A percentile compares a stretch with the other conserved stretches of the same genome.
Conservation (phyloP, 2,113 vertebrate genomes). For the Sturnus vulgaris region DNA sequence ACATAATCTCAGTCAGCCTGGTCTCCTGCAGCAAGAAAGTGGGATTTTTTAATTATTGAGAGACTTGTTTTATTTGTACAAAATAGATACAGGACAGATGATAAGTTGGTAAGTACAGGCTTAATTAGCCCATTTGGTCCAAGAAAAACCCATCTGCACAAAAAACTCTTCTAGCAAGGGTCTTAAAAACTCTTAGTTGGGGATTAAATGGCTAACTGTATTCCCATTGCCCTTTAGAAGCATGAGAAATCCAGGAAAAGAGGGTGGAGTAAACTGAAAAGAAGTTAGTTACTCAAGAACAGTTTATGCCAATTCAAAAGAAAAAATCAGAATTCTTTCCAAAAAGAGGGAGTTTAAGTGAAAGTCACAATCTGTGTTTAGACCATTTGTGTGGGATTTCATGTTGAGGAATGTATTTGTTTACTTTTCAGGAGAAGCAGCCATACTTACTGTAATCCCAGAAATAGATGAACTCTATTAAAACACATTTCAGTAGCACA, state of each 20-base stretch:
- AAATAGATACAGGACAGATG: not conserved
- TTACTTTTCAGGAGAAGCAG: not conserved
- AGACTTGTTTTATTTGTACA: not conserved
- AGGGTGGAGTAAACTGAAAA: constrained; percentile 47
- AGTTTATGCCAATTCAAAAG: constrained; percentile 15
- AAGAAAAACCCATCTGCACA: not conserved
- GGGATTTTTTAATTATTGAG: not conserved
- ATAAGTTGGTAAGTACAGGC: not conserved
- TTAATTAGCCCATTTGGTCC: not conserved
- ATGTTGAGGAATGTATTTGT: not conserved
- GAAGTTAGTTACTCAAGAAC: constrained; percentile 30
- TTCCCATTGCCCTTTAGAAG: constrained; percentile 11
- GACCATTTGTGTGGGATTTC: constrained; percentile 60
- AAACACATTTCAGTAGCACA: not conserved
- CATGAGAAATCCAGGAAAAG: constrained; percentile 17
- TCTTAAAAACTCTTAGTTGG: not conserved
- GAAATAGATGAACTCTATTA: not conserved
- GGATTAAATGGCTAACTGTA: constrained; percentile 1
- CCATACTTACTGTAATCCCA: not conserved
- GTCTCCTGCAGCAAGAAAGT: not conserved
- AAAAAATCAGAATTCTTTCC: constrained; percentile 40
- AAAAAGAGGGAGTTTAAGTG: constrained; percentile 9
- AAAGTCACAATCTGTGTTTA: constrained; percentile 27
- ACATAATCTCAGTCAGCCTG: not conserved
- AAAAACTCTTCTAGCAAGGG: not conserved